Evolutionary conservation across 2,888 invertebrate genomes (phyloP).

Genomic region (Melinaea menophilus): DNA sequence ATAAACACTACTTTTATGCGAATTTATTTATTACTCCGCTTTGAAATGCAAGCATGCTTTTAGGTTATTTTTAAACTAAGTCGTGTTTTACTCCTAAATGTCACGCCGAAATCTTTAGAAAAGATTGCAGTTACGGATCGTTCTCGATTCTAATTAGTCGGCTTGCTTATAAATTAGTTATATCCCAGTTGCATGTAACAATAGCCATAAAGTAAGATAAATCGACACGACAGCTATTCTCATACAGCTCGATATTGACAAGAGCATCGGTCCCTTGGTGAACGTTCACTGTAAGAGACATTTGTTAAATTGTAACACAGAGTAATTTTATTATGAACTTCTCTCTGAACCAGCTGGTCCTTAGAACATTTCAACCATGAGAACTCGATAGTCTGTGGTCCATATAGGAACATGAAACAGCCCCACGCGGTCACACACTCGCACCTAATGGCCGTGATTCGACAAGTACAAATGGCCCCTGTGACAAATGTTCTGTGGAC

Average conservation of each 20-base stretch:
- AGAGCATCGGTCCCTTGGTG: constrained; percentile 53
- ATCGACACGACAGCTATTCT: constrained; percentile 67
- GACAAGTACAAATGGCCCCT: constrained; percentile 78
- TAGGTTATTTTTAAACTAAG: constrained; percentile 37
- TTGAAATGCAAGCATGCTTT: constrained; percentile 42
- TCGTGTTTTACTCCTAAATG: constrained; percentile 37
- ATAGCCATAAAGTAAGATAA: constrained; percentile 74
- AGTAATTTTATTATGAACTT: constrained; percentile 23
- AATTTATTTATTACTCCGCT: constrained; percentile 63
- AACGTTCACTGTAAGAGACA: constrained; percentile 47
- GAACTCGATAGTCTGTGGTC: constrained; percentile 48
- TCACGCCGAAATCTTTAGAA: constrained; percentile 31
- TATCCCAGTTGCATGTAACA: constrained; percentile 63
- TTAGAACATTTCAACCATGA: constrained; percentile 24
- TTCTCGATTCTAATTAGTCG: constrained; percentile 67
- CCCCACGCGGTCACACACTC: constrained; percentile 76
- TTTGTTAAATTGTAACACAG: constrained; percentile 35
- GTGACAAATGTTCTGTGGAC: constrained; percentile 77
- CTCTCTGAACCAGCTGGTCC: constrained; percentile 32
- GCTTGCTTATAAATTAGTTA: constrained; percentile 71
- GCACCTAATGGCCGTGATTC: constrained; percentile 78
- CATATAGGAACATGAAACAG: constrained; percentile 56
- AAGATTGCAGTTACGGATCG: constrained; percentile 31
- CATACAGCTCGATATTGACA: constrained; percentile 69
- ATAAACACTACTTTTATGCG: constrained; percentile 74